phyloP scores from a whole-genome alignment of 2,888 invertebrate genomes.

The Tachina fera region DNA sequence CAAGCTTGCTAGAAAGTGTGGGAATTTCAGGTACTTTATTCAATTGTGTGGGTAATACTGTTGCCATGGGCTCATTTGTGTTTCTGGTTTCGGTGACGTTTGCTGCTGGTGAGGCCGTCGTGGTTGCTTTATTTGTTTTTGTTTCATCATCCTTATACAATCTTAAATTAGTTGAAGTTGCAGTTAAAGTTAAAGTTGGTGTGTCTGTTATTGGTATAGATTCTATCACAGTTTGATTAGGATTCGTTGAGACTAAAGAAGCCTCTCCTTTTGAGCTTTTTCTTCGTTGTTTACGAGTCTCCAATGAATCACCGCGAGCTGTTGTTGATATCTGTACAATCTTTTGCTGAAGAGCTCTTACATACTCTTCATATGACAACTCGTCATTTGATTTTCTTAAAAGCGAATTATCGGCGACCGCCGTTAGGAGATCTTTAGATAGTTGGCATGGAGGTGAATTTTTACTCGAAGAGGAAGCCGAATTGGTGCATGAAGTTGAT shows the following conservation, averaged over 20 bases:
- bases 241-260: constrained; percentile 73
- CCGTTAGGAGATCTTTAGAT: constrained; percentile 72
- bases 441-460: constrained; percentile 71
- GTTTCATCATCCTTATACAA: constrained; percentile 37
- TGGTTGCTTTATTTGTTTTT: constrained; percentile 20
- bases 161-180: constrained; percentile 66
- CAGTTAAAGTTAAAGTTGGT: constrained; percentile 41
- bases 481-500: constrained; percentile 76
- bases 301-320: constrained; percentile 85
- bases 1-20: constrained; percentile 87
- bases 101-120: not conserved
- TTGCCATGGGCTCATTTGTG: constrained; percentile 37
- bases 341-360: constrained; percentile 87
- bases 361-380: constrained; percentile 85
- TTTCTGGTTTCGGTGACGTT: constrained; percentile 39
- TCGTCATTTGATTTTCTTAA: constrained; percentile 79
- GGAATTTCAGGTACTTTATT: constrained; percentile 82
- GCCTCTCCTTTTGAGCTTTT: constrained; percentile 84
- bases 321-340: constrained; percentile 88
- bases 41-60: constrained; percentile 72
- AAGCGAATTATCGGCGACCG: constrained; percentile 29
- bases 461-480: constrained; percentile 74
- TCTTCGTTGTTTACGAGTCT: constrained; percentile 85
- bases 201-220: constrained; percentile 64
- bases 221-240: constrained; percentile 81